Conservation (phyloP, 2,888 invertebrate species). For the Clostera curtula region DNA sequence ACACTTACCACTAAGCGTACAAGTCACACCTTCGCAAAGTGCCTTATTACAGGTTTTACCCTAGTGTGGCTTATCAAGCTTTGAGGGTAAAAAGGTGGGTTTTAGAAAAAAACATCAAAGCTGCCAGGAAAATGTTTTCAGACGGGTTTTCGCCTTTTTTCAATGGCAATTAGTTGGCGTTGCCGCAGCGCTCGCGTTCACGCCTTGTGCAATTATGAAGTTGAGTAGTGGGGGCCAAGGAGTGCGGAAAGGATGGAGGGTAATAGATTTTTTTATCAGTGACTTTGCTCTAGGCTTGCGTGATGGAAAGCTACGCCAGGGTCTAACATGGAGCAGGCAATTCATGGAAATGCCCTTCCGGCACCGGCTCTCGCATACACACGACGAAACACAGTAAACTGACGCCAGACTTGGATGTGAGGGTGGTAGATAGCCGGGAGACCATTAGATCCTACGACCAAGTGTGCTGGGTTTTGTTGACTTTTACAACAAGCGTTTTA, state of each 20-base stretch:
- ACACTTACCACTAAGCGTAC: constrained; percentile 44
- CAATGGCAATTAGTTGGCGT: constrained; percentile 76
- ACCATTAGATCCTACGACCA: too few species aligned
- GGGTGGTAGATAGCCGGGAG: too few species aligned
- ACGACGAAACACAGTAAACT: too few species aligned
- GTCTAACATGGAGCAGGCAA: too few species aligned
- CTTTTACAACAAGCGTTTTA: too few species aligned
- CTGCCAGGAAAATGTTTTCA: constrained; percentile 62
- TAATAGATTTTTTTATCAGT: neutral
- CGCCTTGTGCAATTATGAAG: constrained; percentile 65
- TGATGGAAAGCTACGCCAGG: too few species aligned
- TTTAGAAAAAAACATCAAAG: constrained; percentile 67
- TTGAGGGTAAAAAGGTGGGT: constrained; percentile 47
- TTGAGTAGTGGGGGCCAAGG: constrained; percentile 34
- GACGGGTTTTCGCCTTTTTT: constrained; percentile 74
- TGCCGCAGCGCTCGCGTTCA: constrained; percentile 53
- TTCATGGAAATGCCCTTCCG: too few species aligned
- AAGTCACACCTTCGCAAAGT: constrained; percentile 66
- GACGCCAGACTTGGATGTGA: too few species aligned
- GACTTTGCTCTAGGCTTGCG: too few species aligned
- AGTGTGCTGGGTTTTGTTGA: too few species aligned
- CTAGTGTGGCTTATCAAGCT: constrained; percentile 68
- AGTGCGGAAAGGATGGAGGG: constrained; percentile 18
- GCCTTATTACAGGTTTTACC: constrained; percentile 63
- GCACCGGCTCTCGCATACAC: too few species aligned